These are phyloP conservation scores for Pitta sordida DNA, from an alignment of 2,113 vertebrate genomes.

Conservation along the genomic window DNA sequence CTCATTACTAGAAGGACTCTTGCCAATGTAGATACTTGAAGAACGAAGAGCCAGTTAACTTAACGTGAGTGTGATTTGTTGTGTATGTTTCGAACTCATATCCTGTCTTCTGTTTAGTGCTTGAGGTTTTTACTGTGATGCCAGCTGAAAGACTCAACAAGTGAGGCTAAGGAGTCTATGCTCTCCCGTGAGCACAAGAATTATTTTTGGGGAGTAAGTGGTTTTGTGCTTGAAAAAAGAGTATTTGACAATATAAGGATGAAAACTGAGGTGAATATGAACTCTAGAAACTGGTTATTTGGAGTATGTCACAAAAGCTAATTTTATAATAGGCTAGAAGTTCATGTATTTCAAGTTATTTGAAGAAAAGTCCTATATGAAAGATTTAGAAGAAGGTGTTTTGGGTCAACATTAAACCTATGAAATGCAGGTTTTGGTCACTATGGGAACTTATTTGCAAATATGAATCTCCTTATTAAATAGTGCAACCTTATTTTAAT, in stretches of 20 bases:
- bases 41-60: not conserved
- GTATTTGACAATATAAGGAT: not conserved
- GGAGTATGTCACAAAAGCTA: not conserved
- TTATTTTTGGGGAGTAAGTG: not conserved
- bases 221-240: not conserved
- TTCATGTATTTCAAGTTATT: not conserved
- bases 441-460: conserved; percentile 8
- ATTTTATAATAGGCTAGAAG: not conserved
- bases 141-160: not conserved
- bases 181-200: not conserved
- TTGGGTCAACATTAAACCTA: not conserved
- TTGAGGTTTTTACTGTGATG: not conserved
- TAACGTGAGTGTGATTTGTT: not conserved
- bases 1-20: not conserved
- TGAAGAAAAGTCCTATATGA: not conserved
- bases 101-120: not conserved
- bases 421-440: not conserved
- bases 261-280: not conserved
- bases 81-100: not conserved
- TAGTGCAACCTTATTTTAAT: not conserved
- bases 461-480: not conserved
- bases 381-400: not conserved
- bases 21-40: not conserved
- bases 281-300: not conserved
- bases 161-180: not conserved